Evolutionary conservation across 92 coral and sea anemone genomes (phyloP).

Genomic region (Porites lobata): DNA sequence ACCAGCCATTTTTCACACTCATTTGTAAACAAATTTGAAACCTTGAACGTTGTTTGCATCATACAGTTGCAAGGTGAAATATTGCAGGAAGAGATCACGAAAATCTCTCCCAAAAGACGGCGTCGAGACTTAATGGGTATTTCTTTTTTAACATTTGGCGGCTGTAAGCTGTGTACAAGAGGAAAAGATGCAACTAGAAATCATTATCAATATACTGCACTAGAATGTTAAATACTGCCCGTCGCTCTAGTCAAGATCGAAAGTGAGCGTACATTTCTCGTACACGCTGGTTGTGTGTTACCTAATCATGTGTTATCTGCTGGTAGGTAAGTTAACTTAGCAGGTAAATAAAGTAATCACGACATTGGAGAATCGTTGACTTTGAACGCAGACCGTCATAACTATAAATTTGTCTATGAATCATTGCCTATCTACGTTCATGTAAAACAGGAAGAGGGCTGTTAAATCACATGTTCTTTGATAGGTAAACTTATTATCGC

Average conservation of each 20-base stretch:
- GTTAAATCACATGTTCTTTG: conserved; percentile 27
- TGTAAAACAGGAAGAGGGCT: conserved; percentile 29
- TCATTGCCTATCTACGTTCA: neutral
- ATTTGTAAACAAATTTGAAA: conserved; percentile 37
- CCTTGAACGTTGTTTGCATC: conserved; percentile 2
- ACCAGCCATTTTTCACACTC: neutral
- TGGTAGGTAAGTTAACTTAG: neutral
- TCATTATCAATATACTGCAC: neutral
- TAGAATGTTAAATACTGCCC: neutral
- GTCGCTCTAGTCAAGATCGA: conserved; percentile 2
- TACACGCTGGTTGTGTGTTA: neutral
- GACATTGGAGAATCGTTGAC: neutral
- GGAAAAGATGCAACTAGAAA: neutral
- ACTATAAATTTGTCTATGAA: conserved; percentile 27
- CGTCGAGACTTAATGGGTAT: neutral
- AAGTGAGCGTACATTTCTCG: neutral
- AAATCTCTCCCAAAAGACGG: neutral
- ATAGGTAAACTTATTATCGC: neutral
- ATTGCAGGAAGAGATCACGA: conserved; percentile 1
- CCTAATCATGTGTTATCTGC: neutral
- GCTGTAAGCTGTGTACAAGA: neutral
- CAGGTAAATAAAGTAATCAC: neutral
- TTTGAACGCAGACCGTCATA: neutral
- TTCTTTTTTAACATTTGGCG: neutral
- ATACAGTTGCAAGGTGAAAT: neutral